Base-by-base conservation (phyloP, 2,888 invertebrate genomes). In the Petrolisthes manimaculis region DNA sequence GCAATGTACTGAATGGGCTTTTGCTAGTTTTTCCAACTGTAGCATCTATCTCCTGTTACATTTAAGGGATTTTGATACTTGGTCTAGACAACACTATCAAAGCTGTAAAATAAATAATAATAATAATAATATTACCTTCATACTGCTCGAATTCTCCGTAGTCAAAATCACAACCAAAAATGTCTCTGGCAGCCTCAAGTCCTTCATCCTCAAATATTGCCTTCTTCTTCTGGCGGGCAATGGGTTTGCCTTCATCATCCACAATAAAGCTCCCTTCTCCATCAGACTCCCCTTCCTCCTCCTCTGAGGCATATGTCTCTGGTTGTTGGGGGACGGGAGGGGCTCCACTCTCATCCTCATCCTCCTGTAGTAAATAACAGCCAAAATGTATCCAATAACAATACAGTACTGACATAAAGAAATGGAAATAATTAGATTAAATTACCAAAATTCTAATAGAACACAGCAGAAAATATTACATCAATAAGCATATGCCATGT, bases 141-240 rank as follows among this genome's bases (percentile, higher is more conserved):
- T 96, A 97, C 92, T 97, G 97, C 85, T 96, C 95, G 93, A 97
- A 97, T 91, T 97, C 97, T 89, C 97, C 97, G 92, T 96, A 97
- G 92, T 97, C 98, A 93, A 99, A 99, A 93, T 99, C 99, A n/a
- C 99, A 98, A 55, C 99, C 99, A 93, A 99, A 99, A 91, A 99
- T 98, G 93, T 99, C 99, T 93, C 99, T 98, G 85, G 99, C 99
- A 93, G 99, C 98, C 95, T 99, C 98, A 24, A 99, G 94, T 97
- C 97, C 14, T 96, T 97, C 92, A 55, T 92, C 92, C 51, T 80
- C 87, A 82, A 82, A 91, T 80, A 88, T 18, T 5, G 88, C 84
- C 21, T 96, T 94, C 92, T 96, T 96, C 67, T 91, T 91, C 88
- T 96, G 95, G 91, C 96, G 96, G 8, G 96, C 95, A 89, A 98